Evolutionary conservation across 2,113 vertebrate genomes (phyloP).

Genomic region (Thermophis baileyi): DNA sequence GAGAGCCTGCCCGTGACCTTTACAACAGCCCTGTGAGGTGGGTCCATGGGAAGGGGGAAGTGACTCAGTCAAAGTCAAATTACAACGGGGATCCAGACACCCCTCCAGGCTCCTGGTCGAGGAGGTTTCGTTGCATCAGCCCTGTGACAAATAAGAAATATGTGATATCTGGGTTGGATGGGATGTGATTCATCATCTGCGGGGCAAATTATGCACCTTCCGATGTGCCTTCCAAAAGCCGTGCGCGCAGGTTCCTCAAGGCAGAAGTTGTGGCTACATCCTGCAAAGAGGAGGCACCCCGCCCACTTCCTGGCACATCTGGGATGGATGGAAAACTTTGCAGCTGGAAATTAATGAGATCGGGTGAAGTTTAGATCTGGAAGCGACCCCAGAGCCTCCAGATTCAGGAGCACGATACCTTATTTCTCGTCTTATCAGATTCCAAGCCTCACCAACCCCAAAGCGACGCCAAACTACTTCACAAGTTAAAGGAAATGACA

Average conservation of each 20-base stretch:
- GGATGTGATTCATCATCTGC: background rate
- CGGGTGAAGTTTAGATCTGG: background rate
- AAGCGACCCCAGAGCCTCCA: background rate
- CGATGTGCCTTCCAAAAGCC: background rate
- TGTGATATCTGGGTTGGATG: background rate
- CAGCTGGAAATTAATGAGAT: background rate
- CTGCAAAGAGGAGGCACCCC: background rate
- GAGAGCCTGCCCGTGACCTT: background rate
- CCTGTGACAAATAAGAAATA: too few species aligned
- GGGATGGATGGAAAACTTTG: too few species aligned
- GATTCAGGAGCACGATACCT: background rate
- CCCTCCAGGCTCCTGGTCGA: background rate
- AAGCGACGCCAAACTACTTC: background rate
- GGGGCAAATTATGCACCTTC: background rate
- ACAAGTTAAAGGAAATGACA: background rate
- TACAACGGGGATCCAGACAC: background rate
- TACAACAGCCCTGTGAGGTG: background rate
- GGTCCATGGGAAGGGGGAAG: background rate
- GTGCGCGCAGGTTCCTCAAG: background rate
- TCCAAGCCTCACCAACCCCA: background rate
- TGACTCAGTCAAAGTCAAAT: background rate
- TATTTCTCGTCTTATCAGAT: background rate
- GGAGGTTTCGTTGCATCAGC: background rate
- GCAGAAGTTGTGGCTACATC: too few species aligned
- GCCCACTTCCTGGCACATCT: too few species aligned